phyloP scores from a whole-genome alignment of 2,888 invertebrate genomes.

The Oligia fasciuncula region DNA sequence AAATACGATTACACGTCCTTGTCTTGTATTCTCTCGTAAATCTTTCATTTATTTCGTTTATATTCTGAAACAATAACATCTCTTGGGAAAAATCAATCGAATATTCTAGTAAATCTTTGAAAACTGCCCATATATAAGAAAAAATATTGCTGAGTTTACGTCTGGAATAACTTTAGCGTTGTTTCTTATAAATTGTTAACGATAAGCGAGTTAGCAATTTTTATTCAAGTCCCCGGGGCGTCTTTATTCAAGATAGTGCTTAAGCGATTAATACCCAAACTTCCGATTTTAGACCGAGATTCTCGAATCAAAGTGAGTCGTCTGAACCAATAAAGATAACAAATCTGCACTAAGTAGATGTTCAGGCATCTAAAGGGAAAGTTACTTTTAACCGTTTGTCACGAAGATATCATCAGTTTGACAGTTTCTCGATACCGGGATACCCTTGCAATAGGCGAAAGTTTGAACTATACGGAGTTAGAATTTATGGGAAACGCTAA shows the following conservation, averaged over 20 bases:
- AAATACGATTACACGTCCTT: constrained; percentile 47
- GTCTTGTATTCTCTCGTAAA: constrained; percentile 10
- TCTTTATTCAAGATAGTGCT: constrained; percentile 29
- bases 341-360: constrained; percentile 44
- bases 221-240: constrained; percentile 12
- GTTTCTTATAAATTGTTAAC: constrained; percentile 37
- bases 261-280: constrained; percentile 39
- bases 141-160: constrained; percentile 33
- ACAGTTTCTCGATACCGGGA: constrained; percentile 59
- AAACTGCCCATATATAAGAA: constrained; percentile 25
- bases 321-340: constrained; percentile 63
- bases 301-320: constrained; percentile 27
- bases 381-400: constrained; percentile 60
- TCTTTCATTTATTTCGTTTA: constrained; percentile 36
- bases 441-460: constrained; percentile 54
- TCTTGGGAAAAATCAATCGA: constrained; percentile 9
- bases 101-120: constrained; percentile 18
- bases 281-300: constrained; percentile 33
- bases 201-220: constrained; percentile 37
- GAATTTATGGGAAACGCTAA: constrained; percentile 34
- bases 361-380: constrained; percentile 33
- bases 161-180: constrained; percentile 45
- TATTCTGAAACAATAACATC: constrained; percentile 30
- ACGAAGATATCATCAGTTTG: constrained; percentile 63
- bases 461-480: constrained; percentile 42